Evolutionary conservation across 1,140 invertebrate genomes (phyloP).

Genomic region (Bicyclus anynana): DNA sequence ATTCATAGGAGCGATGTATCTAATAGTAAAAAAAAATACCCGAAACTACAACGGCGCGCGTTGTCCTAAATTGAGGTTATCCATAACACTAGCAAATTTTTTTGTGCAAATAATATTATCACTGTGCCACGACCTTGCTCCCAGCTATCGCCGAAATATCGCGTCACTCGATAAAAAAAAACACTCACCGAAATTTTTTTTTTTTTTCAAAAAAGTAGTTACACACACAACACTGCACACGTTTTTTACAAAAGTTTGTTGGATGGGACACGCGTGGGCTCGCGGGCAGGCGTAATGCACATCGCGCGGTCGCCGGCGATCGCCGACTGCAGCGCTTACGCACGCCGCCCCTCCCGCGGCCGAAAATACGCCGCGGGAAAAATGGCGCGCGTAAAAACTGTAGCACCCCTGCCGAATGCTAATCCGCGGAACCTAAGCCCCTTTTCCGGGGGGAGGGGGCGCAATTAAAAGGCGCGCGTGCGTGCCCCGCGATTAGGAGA

Average conservation of each 20-base stretch:
- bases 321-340: conserved; percentile 71
- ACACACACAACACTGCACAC: conserved; percentile 55
- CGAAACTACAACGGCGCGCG: conserved; percentile 26
- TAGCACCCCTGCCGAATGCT: conserved; percentile 64
- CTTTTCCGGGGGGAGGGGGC: conserved; percentile 69
- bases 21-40: conserved; percentile 2
- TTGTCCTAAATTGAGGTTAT: conserved; percentile 71
- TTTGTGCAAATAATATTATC: conserved; percentile 75
- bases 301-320: conserved; percentile 61
- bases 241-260: conserved; percentile 22
- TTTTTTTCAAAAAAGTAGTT: conserved; percentile 24
- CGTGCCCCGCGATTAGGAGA: conserved; percentile 71
- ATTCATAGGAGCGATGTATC: not conserved
- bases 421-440: conserved; percentile 62
- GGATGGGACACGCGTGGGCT: conserved; percentile 9
- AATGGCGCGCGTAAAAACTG: conserved; percentile 66
- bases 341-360: conserved; percentile 35
- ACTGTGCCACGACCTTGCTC: conserved; percentile 67
- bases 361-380: conserved; percentile 50
- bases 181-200: conserved; percentile 44
- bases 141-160: conserved; percentile 65
- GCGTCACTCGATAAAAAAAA: conserved; percentile 54
- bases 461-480: conserved; percentile 75
- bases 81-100: conserved; percentile 64
- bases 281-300: conserved; percentile 32